Base-by-base conservation (phyloP, 2,797 vertebrate species). In the Schizothorax lantsangensis region DNA sequence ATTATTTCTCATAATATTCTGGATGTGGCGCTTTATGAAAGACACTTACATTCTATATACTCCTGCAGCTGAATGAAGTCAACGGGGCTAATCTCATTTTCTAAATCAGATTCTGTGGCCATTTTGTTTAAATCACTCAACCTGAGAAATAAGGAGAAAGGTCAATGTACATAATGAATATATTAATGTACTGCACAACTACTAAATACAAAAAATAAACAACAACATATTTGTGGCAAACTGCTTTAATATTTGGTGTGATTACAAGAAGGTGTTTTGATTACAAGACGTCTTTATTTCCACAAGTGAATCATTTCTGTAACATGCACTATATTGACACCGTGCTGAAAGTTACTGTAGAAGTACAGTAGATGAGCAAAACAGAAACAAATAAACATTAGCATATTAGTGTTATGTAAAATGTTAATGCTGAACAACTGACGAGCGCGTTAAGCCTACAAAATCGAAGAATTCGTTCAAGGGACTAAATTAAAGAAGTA, bases 1-100 rank as follows among this genome's bases (percentile, higher is more conserved):
- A 38, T 38, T 74, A 43, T 10, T 19, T 40, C 5, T 45, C 15
- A 8, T 68, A 36, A 68, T 14, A 30, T 36, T 68, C 15, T 68
- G 30, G 64, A 68, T 68, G 19, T 26, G 21, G 15, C n/a, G 4
- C 10, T 30, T 66, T 68, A 47, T 38, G 47, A 82, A 6, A 36
- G 21, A 69, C 14, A 95, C 96, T 96, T 93, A 97, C 97, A 96
- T 74, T 98, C 97, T 93, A 98, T 95, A 91, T 97, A 98, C 54
- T 97, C 95, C 90, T 98, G 97, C 88, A 98, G 95, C 92, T 97
- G 97, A 89, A 96, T 97, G 79, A 98, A 98, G 91, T 98, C 96
- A 92, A 95, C 95, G 3, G 97, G 95, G 90, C 95, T 96, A 71
- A 98, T 88, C 21, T 95, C 95, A 79, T 93, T 94, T 38, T 15